A percentile compares a stretch with the other conserved stretches of the same genome.
Evolutionary conservation across 2,888 invertebrate species (phyloP).

Genomic region (Tortrix viridana): DNA sequence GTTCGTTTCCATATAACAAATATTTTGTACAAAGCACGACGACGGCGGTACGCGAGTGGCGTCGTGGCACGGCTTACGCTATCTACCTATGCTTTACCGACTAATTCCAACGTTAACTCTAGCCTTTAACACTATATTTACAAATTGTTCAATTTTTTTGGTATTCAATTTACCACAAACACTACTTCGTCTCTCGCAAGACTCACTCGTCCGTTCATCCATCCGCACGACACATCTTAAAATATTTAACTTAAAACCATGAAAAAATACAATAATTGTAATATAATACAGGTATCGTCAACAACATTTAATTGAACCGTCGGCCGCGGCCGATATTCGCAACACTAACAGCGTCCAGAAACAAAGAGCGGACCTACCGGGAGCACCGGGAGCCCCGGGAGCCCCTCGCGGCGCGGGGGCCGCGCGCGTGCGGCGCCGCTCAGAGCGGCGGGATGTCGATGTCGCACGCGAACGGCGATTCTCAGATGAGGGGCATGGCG

Average conservation of each 20-base stretch:
- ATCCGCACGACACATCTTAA: constrained; percentile 74
- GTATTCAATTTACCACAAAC: constrained; percentile 81
- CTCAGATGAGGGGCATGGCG: constrained; percentile 86
- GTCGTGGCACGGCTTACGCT: constrained; percentile 79
- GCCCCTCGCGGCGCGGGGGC: constrained; percentile 77
- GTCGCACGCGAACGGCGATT: constrained; percentile 87
- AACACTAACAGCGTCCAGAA: constrained; percentile 75
- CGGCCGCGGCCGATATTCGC: constrained; percentile 59
- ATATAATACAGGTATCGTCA: constrained; percentile 80
- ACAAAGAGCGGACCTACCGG: constrained; percentile 80
- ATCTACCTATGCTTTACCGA: constrained; percentile 74
- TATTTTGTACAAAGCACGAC: constrained; percentile 83
- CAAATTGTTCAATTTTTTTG: constrained; percentile 84
- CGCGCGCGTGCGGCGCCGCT: constrained; percentile 84
- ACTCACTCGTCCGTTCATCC: constrained; percentile 66
- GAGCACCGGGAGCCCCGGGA: constrained; percentile 81
- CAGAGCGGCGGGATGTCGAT: constrained; percentile 86
- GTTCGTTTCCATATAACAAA: constrained; percentile 81
- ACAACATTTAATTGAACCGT: constrained; percentile 77
- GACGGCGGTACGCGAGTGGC: constrained; percentile 74
- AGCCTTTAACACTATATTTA: constrained; percentile 80
- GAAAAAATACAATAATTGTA: constrained; percentile 81
- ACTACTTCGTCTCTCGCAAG: constrained; percentile 71
- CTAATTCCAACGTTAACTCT: constrained; percentile 74
- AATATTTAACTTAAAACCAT: constrained; percentile 79